Base-by-base conservation (phyloP, 2,888 invertebrate genomes). In the Diachrysia chrysitis region DNA sequence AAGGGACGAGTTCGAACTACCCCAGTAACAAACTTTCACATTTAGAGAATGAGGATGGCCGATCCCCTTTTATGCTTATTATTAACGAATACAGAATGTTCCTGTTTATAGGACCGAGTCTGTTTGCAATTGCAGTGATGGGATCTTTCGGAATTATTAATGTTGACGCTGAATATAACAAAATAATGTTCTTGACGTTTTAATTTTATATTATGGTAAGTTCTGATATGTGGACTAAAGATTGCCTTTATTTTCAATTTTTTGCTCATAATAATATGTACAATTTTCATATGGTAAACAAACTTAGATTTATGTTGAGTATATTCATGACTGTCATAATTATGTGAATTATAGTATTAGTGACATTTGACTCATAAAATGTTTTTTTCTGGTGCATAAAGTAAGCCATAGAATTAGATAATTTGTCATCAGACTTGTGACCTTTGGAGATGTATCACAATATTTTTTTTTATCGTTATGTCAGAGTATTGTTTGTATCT, bases 1-100 rank as follows among this genome's bases (percentile, higher is more conserved):
- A 66, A 77, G 73, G 51, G 54, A 55, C 42, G 53, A 17, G 60
- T 57, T 51, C 19, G 21, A 7, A 25, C 55, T 61, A 42, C 73
- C 58, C 61, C 58, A 48, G 58, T 65, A 19, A 21, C n/a, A 16
- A 51, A 76, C 29, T 71, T 73, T 61, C 46, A 1, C 55, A 54
- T 62, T 73, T 62, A 54, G 57, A 72, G 51, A 37, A 66, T 48
- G 54, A 60, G 10, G 16, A 59, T 56, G 23, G 55, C 12, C 29
- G 16, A n/a, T 56, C 62, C 61, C 42, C 42, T 71, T 71, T 61
- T 10, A 16, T n/a, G n/a, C 42, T n/a, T 53, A 53, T 46, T 58
- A 46, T 46, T 58, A 58, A 25, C 46, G 23, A n/a, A 42, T 42
- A 25, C 37, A 23, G n/a, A 58, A 46, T 58, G 46, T 17, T 46